Evolutionary conservation across 1,140 invertebrate species (phyloP).

Genomic region (Bombus confusus): DNA sequence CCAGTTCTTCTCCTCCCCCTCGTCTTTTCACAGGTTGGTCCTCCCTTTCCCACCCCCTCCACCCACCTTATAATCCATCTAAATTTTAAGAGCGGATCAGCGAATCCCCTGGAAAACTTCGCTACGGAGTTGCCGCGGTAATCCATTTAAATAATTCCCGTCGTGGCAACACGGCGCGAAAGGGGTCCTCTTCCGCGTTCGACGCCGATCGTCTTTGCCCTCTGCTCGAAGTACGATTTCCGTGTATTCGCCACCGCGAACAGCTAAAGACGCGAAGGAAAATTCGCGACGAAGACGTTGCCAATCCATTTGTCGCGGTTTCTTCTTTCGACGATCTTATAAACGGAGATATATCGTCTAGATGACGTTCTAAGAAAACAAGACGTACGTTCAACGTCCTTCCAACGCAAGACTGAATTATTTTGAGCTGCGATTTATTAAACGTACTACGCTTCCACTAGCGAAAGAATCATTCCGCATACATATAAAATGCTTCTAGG

Average conservation of each 20-base stretch:
- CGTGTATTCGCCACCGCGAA: not conserved
- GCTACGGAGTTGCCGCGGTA: constrained; percentile 73
- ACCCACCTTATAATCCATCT: constrained; percentile 80
- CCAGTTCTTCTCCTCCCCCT: constrained; percentile 21
- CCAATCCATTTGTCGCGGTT: not conserved
- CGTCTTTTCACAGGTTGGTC: constrained; percentile 43
- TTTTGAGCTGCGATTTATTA: too few species aligned
- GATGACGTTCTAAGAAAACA: not conserved
- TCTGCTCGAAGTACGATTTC: not conserved
- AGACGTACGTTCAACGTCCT: too few species aligned
- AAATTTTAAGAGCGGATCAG: constrained; percentile 81
- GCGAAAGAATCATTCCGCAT: too few species aligned
- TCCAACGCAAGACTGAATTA: too few species aligned
- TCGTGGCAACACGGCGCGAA: constrained; percentile 72
- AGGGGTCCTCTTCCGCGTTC: constrained; percentile 64
- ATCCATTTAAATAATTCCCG: constrained; percentile 82
- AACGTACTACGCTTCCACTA: too few species aligned
- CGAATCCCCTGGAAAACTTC: constrained; percentile 76
- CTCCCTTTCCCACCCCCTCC: constrained; percentile 19
- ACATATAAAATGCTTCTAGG: too few species aligned
- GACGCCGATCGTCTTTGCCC: constrained; percentile 58
- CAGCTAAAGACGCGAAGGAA: too few species aligned
- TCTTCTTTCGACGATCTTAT: not conserved
- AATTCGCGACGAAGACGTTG: not conserved
- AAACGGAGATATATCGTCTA: not conserved